Conservation (phyloP, 2,888 invertebrate genomes). For the Agapostemon virescens region DNA sequence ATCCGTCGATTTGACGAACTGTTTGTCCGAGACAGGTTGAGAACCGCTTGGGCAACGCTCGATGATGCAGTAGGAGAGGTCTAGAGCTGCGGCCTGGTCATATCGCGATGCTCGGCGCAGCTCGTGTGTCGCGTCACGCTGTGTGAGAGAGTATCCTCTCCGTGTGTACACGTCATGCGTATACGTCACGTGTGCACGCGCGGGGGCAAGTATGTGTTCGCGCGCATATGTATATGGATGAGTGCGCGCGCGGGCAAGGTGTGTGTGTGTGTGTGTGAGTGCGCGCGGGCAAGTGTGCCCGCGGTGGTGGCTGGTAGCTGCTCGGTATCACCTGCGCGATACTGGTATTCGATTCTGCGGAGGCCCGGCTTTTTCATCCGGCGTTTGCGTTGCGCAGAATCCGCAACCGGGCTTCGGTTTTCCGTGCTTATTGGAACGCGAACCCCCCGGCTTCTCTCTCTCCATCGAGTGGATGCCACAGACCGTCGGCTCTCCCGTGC, state of each 20-base stretch:
- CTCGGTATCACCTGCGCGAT: conserved; percentile 9
- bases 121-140: background rate
- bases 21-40: background rate
- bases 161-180: no score
- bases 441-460: background rate
- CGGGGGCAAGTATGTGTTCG: no score
- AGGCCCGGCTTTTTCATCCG: conserved; percentile 6
- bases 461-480: conserved; percentile 2
- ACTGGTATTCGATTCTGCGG: conserved; percentile 11
- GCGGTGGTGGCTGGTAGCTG: background rate
- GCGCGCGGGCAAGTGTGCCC: no score
- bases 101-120: conserved; percentile 9
- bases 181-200: no score
- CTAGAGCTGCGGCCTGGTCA: conserved; percentile 14
- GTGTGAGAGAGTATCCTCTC: no score
- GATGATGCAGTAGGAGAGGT: conserved; percentile 15
- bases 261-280: background rate
- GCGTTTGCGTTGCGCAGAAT: conserved; percentile 18
- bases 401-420: background rate
- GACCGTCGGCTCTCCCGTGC: no score
- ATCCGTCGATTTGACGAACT: background rate
- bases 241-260: no score
- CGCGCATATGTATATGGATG: no score
- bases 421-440: conserved; percentile 19
- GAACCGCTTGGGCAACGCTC: conserved; percentile 1